phyloP scores from a whole-genome alignment of 1,140 invertebrate species.

The Tetranychus urticae region DNA sequence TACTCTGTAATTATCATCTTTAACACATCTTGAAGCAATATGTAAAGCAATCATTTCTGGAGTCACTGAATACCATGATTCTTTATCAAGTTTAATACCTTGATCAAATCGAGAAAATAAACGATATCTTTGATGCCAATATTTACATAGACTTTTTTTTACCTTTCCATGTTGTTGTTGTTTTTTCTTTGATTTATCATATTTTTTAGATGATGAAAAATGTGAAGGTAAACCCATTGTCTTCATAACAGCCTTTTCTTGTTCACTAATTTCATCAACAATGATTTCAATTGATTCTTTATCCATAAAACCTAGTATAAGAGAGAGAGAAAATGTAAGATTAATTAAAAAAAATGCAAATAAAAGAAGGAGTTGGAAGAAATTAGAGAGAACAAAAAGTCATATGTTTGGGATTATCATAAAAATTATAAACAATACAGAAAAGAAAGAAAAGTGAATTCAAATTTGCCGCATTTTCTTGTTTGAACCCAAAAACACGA shows the following conservation, averaged over 20 bases:
- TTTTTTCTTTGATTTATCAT: background rate
- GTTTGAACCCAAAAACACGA: too few species aligned
- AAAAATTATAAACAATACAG: too few species aligned
- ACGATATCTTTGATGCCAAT: slow-evolving; percentile 37
- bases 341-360: too few species aligned
- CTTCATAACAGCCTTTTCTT: background rate
- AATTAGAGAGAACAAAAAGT: too few species aligned
- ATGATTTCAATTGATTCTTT: background rate
- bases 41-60: slow-evolving; percentile 79
- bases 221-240: background rate
- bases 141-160: background rate
- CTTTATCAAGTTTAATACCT: slow-evolving; percentile 60
- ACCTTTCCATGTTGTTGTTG: background rate
- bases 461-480: too few species aligned
- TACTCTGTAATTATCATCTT: slow-evolving; percentile 24
- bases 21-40: slow-evolving; percentile 47
- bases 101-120: slow-evolving; percentile 69
- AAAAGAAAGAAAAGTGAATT: too few species aligned
- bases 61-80: slow-evolving; percentile 97
- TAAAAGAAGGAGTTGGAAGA: too few species aligned
- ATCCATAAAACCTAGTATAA: too few species aligned
- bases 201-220: background rate
- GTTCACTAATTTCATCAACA: background rate
- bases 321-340: too few species aligned
- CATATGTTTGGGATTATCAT: too few species aligned